phyloP scores from a whole-genome alignment of 2,888 invertebrate species.

The Drosophila neoperkinsi region DNA sequence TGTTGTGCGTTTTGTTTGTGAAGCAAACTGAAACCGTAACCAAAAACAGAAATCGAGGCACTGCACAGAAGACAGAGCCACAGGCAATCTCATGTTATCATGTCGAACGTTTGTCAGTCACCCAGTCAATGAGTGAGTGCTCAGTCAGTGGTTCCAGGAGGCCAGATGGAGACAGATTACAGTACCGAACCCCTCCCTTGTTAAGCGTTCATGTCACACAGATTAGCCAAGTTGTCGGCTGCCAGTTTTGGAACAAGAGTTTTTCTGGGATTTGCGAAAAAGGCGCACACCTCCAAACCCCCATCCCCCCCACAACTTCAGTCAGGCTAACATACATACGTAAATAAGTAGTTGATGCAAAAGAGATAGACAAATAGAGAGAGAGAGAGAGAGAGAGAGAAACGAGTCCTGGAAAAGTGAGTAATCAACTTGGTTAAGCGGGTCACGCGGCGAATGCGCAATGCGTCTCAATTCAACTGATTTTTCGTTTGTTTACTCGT shows the following conservation, averaged over 20 bases:
- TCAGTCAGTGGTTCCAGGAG: constrained; percentile 10
- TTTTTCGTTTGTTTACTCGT: constrained; percentile 20
- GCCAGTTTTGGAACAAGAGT: constrained; percentile 15
- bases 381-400: background rate
- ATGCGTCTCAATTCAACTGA: constrained; percentile 30
- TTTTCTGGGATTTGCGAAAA: constrained; percentile 1
- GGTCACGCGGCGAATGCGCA: constrained; percentile 51
- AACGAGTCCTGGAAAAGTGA: constrained; percentile 1
- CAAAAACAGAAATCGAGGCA: constrained; percentile 33
- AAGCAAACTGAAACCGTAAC: constrained; percentile 21
- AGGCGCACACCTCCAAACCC: too few relatives aligned
- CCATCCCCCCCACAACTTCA: background rate
- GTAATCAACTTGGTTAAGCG: constrained; percentile 60
- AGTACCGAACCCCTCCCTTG: background rate
- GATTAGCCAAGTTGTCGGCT: constrained; percentile 63
- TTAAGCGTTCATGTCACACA: constrained; percentile 53
- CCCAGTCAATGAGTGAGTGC: constrained; percentile 18
- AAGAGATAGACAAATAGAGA: background rate
- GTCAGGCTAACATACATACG: background rate
- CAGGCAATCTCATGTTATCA: constrained; percentile 54
- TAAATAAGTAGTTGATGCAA: constrained; percentile 28
- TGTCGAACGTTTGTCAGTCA: constrained; percentile 26
- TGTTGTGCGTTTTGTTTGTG: background rate
- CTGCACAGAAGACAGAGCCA: constrained; percentile 26
- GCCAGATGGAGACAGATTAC: background rate